A percentile compares a stretch with the other conserved stretches of the same genome.
Conservation (phyloP, 1,140 invertebrate species). For the Polypedilum pembai region DNA sequence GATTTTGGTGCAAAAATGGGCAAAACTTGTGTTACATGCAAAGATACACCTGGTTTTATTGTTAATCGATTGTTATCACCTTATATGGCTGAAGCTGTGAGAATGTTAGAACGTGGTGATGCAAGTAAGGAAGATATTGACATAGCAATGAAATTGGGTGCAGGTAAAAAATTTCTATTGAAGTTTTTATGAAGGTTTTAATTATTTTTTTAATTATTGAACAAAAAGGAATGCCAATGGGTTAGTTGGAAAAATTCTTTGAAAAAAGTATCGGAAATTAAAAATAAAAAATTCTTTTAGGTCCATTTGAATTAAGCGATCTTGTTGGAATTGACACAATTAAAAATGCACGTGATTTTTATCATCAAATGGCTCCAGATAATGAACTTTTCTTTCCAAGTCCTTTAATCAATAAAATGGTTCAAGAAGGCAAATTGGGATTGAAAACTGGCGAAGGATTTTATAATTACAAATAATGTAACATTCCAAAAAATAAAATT, state of each 20-base stretch:
- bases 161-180: constrained; percentile 40
- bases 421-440: constrained; percentile 73
- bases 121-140: constrained; percentile 68
- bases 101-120: constrained; percentile 72
- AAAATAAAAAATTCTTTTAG: constrained; percentile 58
- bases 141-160: constrained; percentile 77
- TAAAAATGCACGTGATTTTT: constrained; percentile 57
- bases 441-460: constrained; percentile 80
- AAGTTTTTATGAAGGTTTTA: no score
- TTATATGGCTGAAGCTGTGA: constrained; percentile 64
- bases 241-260: no score
- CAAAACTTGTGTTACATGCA: constrained; percentile 72
- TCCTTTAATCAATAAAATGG: constrained; percentile 60
- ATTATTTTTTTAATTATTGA: no score
- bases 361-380: constrained; percentile 70
- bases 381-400: constrained; percentile 64
- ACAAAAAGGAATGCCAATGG: constrained; percentile 47
- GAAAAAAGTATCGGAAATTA: no score
- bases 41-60: constrained; percentile 80
- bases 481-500: neutral
- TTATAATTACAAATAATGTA: constrained; percentile 67
- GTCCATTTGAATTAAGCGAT: constrained; percentile 72
- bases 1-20: constrained; percentile 71
- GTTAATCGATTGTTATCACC: constrained; percentile 77
- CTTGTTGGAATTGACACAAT: constrained; percentile 72